A percentile compares a stretch with the other conserved stretches of the same genome.
phyloP scores from a whole-genome alignment of 2,113 vertebrate species.

The Oxyura jamaicensis region DNA sequence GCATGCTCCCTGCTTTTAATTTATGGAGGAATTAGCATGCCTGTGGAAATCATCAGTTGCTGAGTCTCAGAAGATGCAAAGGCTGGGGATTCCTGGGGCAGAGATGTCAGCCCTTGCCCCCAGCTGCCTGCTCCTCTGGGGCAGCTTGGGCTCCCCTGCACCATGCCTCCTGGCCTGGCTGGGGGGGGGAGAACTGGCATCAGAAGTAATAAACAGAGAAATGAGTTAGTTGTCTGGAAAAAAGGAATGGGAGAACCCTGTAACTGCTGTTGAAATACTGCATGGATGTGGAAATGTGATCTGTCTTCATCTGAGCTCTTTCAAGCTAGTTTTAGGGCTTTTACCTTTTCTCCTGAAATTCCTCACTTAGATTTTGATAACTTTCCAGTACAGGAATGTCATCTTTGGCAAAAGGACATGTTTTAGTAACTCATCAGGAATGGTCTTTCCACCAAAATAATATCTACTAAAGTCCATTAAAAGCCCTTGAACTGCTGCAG shows the following conservation, averaged over 20 bases:
- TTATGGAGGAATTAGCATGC: background rate
- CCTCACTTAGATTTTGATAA: background rate
- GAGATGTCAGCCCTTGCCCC: background rate
- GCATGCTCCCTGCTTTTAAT: background rate
- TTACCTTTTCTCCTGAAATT: background rate
- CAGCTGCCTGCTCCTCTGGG: background rate
- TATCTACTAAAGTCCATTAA: accelerated
- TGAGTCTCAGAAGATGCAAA: background rate
- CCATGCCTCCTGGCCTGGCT: background rate
- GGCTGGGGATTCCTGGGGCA: background rate
- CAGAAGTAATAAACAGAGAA: background rate
- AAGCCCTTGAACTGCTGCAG: background rate
- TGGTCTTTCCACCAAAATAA: background rate
- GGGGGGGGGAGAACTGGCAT: background rate
- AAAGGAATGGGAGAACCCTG: background rate
- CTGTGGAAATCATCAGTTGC: background rate
- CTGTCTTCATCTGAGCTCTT: background rate
- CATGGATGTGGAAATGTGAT: background rate
- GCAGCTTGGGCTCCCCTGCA: background rate
- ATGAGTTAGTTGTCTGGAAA: background rate
- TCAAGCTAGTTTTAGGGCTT: background rate
- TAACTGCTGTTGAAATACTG: background rate
- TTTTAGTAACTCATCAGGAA: background rate
- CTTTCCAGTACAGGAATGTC: background rate
- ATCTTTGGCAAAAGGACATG: background rate